These are phyloP conservation scores for Bucco capensis DNA, from an alignment of 2,113 vertebrate genomes.

Conservation along the genomic window DNA sequence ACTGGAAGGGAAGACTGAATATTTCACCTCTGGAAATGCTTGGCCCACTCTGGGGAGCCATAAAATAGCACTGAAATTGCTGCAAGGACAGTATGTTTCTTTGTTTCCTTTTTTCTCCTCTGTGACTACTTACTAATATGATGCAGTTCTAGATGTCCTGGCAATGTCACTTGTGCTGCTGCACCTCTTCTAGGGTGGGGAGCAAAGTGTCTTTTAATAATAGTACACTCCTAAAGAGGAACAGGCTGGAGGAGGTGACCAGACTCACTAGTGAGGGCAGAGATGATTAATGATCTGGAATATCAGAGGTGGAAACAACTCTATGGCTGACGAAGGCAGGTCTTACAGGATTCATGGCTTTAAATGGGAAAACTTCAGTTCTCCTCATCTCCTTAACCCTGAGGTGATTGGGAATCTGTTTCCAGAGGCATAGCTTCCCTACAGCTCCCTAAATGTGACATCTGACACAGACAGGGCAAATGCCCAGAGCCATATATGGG, in stretches of 20 bases:
- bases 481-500: not conserved
- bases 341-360: not conserved
- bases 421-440: not conserved
- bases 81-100: not conserved
- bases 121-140: accelerated
- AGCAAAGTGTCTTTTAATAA: not conserved
- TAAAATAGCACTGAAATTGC: not conserved
- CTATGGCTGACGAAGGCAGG: not conserved
- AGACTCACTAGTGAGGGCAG: not conserved
- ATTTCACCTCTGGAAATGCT: not conserved
- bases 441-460: not conserved
- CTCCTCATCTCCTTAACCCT: not conserved
- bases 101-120: not conserved
- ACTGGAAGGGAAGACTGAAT: not conserved
- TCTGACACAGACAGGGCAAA: not conserved
- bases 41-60: not conserved
- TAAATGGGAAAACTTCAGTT: not conserved
- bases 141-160: not conserved
- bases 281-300: not conserved
- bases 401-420: not conserved
- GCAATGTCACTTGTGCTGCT: not conserved
- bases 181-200: not conserved
- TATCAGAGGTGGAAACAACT: not conserved
- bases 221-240: not conserved
- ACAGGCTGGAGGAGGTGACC: not conserved